Percentiles rank a stretch among this genome's conserved stretches.
phyloP scores from a whole-genome alignment of 2,113 vertebrate genomes.

The Cathartes aura region DNA sequence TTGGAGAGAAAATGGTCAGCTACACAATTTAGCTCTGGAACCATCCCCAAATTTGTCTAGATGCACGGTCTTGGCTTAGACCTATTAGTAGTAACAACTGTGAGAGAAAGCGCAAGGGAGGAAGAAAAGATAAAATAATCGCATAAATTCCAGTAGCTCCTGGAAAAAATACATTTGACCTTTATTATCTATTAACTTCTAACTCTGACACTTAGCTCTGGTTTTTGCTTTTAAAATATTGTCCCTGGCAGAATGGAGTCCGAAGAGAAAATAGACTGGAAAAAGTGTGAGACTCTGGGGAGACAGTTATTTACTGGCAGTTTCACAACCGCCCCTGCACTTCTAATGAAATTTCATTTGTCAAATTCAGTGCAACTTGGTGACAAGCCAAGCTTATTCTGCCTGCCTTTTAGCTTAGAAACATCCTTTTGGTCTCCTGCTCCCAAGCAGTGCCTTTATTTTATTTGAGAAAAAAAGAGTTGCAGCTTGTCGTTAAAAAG shows the following conservation, averaged over 20 bases:
- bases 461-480: background rate
- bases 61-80: background rate
- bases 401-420: conserved; percentile 41
- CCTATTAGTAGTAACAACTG: background rate
- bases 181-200: conserved; percentile 25
- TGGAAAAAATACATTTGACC: conserved; percentile 35
- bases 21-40: background rate
- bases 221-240: conserved; percentile 20
- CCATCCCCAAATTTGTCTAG: background rate
- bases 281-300: conserved; percentile 30
- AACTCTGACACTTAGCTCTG: background rate
- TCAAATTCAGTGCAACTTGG: conserved; percentile 17
- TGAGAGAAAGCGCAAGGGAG: background rate
- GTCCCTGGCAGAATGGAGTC: conserved; percentile 8
- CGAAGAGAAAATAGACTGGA: conserved; percentile 9
- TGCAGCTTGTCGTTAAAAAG: background rate
- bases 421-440: conserved; percentile 20
- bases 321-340: background rate
- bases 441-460: background rate
- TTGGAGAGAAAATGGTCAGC: background rate
- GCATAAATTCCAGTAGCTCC: conserved; percentile 43
- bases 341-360: conserved; percentile 57
- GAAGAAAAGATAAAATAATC: conserved; percentile 33
- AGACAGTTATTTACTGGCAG: conserved; percentile 54
- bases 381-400: conserved; percentile 42